Evolutionary conservation across 2,113 vertebrate species (phyloP), one percentile per base, ranked within the genome.

Genomic region (Procavia capensis): DNA sequence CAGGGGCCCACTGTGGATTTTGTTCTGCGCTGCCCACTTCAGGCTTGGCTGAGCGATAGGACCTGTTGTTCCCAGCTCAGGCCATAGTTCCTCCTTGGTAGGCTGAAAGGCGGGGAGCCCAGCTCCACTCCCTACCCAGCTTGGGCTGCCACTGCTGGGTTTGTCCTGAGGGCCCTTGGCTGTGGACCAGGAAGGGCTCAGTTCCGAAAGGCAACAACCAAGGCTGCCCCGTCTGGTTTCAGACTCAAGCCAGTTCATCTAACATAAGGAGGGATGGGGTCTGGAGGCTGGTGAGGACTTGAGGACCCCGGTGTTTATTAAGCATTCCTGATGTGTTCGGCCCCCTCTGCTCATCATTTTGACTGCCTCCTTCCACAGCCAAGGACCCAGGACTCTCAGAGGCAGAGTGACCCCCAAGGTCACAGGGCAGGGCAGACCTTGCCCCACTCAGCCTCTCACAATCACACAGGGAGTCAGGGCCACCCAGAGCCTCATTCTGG

Each of bases 401-500:
- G 14, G 72, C 22, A 19, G 14, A 43, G 39, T 17, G 75, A 20
- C 20, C 9, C 75, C 31, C 47, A 50, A 10, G 19, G 68, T n/a
- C 54, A n/a, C 39, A 7, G 45, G 47, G 57, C 9, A 72, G 41
- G 34, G 5, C 9, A 93, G 13, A 20, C 20, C 20, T 22, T 19
- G 11, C 10, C 31, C 41, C 24, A 22, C 17, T 19, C 17, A 11
- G 39, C 85, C 47, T 82, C 54, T 39, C 16, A 1, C 5, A 16
- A n/a, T 20, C 41, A 66, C 0, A 2, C 41, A 27, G 45, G 7
- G 72, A 41, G 3, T 29, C 31, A 17, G 76, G 43, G 76, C 54
- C 1, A 0, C 66, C 36, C 59, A 36, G 17, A 45, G 13, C 39
- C 4, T 24, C 34, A 16, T 3, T 5, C n/a, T 19, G 31, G 64